Base-by-base conservation (phyloP, 2,113 vertebrate genomes). In the Xiphophorus maculatus region DNA sequence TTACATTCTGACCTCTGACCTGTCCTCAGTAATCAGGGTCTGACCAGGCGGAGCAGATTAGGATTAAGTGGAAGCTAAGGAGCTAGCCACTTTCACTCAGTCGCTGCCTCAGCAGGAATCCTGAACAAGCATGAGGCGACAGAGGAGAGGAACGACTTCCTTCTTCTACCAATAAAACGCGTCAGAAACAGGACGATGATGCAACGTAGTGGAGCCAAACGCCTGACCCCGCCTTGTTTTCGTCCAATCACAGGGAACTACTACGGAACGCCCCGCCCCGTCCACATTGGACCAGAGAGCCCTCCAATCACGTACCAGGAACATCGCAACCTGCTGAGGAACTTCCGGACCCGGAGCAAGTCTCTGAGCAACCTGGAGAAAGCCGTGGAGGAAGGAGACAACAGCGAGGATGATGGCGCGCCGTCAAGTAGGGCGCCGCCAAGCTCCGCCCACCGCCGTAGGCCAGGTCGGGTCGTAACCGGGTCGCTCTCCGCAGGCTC, bases 291-390 rank as follows among this genome's bases (percentile, higher is more conserved):
- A 1, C 94, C 91, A 0, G 94, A 95, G 69, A 94, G 92, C 74
- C 94, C 94, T 42, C 94, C 94, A 35, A 94, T 95, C 81, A 94
- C 93, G 0, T 95, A 94, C 76, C 94, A 95, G 88, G 94, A 95
- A 65, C 94, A 95, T 29, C 91, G 94, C 8, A 95, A 94, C 90
- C 91, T 95, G 74, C 90, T 95, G 79, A 83, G 93, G 78, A 95
- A 95, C 87, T 95, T 95, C 89, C 85, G 94, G 65, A 95, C 94
- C 0, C 91, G 94, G 44, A 95, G 94, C 93, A 95, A 95, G 76
- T 94, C 93, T n/a, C 92, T 95, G 74, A 95, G 94, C 58, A 95
- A 95, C 87, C 89, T 95, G 86, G 94, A 95, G 88, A 95, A 95
- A 62, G 91, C 93, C 2, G 93, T 90, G 37, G 94, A 95, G 86